phyloP scores from a whole-genome alignment of 1,140 invertebrate genomes.

The Ostrea denselamellosa region DNA sequence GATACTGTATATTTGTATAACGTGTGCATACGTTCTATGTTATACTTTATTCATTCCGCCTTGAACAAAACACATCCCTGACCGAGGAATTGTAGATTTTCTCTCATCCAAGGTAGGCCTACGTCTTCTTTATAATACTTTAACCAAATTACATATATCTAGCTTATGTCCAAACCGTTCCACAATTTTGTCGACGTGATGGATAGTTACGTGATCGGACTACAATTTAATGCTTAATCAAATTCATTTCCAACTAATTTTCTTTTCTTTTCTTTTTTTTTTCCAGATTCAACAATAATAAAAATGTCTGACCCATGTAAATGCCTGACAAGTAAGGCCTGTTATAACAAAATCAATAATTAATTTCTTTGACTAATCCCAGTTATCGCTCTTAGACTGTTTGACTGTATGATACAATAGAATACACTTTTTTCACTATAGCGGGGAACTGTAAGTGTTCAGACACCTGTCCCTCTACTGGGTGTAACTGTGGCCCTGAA shows the following conservation, averaged over 20 bases:
- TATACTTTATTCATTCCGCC: background rate
- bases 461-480: background rate
- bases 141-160: background rate
- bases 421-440: background rate
- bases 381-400: background rate
- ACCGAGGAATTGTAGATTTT: background rate
- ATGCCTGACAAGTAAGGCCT: background rate
- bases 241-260: too few species aligned
- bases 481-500: background rate
- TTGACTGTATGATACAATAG: background rate
- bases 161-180: too few species aligned
- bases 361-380: background rate
- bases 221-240: too few species aligned
- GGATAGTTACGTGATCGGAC: too few species aligned
- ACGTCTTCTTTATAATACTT: background rate
- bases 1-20: conserved; percentile 9
- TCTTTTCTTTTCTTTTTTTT: background rate
- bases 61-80: background rate
- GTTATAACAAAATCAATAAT: background rate
- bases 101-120: background rate
- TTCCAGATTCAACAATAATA: background rate
- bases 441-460: background rate
- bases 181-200: too few species aligned
- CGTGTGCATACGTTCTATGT: background rate
- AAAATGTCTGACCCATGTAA: conserved; percentile 11